A percentile compares a stretch with the other conserved stretches of the same genome.
These are phyloP conservation scores for Unio pictorum DNA, from an alignment of 2,888 invertebrate genomes.

Conservation along the genomic window DNA sequence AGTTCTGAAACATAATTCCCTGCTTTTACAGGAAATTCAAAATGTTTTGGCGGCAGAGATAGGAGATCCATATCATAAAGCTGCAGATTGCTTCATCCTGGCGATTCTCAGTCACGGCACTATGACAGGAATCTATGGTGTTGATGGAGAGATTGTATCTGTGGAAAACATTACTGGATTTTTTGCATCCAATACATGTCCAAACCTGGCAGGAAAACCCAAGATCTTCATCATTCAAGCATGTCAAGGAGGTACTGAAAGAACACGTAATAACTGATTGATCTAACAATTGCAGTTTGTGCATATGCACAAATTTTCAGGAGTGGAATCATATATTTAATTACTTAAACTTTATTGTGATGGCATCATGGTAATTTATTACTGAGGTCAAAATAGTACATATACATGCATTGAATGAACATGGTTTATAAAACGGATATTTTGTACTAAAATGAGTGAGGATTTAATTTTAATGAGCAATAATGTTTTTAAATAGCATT, in stretches of 20 bases:
- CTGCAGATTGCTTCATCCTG: slow-evolving; percentile 41
- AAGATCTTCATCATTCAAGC: slow-evolving; percentile 53
- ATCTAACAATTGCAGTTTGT: too few relatives aligned
- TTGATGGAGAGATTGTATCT: slow-evolving; percentile 30
- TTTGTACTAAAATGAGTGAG: too few relatives aligned
- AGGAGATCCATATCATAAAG: slow-evolving; percentile 15
- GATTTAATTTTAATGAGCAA: too few relatives aligned
- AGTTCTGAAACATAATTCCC: neutral
- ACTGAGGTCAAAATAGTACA: too few relatives aligned
- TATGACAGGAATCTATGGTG: slow-evolving; percentile 33
- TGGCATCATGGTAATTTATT: too few relatives aligned
- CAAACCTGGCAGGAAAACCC: slow-evolving; percentile 41
- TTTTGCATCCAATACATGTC: slow-evolving; percentile 40
- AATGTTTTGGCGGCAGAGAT: slow-evolving; percentile 21
- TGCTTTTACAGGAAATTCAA: slow-evolving; percentile 23
- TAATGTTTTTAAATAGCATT: too few relatives aligned
- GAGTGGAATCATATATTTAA: too few relatives aligned
- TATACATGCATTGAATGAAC: too few relatives aligned
- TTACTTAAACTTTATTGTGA: too few relatives aligned
- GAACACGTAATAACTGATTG: too few relatives aligned
- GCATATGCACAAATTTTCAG: too few relatives aligned
- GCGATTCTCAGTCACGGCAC: slow-evolving; percentile 43
- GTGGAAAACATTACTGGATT: slow-evolving; percentile 23
- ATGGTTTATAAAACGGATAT: too few relatives aligned
- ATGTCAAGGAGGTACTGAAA: slow-evolving; percentile 46